Evolutionary conservation across 2,113 vertebrate species (phyloP).

Genomic region (Atractosteus spatula): DNA sequence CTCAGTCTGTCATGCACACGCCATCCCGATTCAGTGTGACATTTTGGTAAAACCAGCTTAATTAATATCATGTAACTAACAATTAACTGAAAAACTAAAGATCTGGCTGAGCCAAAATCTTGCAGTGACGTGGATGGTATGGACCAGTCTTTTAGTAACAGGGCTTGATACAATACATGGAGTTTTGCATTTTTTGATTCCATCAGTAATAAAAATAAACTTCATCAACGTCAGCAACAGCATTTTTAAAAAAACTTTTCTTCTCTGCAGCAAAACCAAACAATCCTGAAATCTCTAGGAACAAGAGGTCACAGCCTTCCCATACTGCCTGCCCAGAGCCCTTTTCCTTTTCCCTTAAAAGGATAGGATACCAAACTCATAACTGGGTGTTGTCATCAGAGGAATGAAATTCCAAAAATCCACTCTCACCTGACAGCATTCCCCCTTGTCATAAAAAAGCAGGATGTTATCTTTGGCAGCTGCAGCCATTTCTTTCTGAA

Average conservation of each 20-base stretch:
- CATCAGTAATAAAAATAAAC: no score
- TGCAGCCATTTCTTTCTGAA: background rate
- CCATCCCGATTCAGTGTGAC: no score
- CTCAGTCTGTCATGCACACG: no score
- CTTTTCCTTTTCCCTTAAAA: slow-evolving; percentile 18
- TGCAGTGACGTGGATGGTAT: no score
- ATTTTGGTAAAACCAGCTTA: no score
- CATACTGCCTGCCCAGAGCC: background rate
- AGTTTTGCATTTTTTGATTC: no score
- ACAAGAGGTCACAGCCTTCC: slow-evolving; percentile 11
- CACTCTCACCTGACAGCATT: background rate
- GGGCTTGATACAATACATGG: no score
- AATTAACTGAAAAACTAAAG: no score
- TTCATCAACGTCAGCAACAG: no score
- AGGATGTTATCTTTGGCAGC: slow-evolving; percentile 5
- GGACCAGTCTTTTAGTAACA: no score
- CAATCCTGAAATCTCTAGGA: slow-evolving; percentile 10
- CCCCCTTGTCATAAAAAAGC: background rate
- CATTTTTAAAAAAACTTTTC: background rate
- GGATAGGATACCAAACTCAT: slow-evolving; percentile 10
- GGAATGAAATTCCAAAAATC: slow-evolving; percentile 6
- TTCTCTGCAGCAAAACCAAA: slow-evolving; percentile 10
- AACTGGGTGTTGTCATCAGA: background rate
- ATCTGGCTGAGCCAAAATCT: no score
- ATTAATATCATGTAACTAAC: no score